Evolutionary conservation across 2,113 vertebrate species (phyloP), one percentile per base, ranked within the genome.

Genomic region (Cacatua alba): DNA sequence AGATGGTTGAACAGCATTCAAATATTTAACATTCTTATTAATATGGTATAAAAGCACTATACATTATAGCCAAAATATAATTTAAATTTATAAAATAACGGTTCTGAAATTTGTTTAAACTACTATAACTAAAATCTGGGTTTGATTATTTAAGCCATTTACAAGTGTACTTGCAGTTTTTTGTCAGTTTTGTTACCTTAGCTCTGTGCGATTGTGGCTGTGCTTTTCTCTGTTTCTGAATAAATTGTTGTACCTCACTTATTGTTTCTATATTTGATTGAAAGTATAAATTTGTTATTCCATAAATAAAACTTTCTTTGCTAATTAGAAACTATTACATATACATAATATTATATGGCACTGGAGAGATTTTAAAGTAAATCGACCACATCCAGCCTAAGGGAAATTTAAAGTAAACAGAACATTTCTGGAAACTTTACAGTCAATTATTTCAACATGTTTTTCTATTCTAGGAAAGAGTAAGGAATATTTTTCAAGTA

Each of bases 291-390:
- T 65, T 64, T 51, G 0, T 5, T 69, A 37, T 28, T 75, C 9
- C 18, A 9, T 52, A 72, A 55, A 48, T 18, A 65, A 57, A 70
- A 6, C 1, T 71, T 68, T 64, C 1, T 11, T 51, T 90, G 7
- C 2, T 68, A 21, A 64, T 82, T 81, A 68, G 20, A 80, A 70
- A 31, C 17, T 48, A 7, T 49, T 49, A 19, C 12, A 65, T 44
- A 29, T 10, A 37, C 19, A 43, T 6, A 33, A 17, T 51, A 4
- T 39, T 82, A 33, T 59, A 43, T 0, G 1, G 2, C 17, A 37
- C 28, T 52, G 14, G 11, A 53, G 37, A 77, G 60, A 55, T 72
- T 91, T 94, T 86, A 69, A 62, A 62, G 17, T 14, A 13, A 49
- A 41, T 90, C 52, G 17, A 74, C 20, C 16, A 39, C 10, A 83